Evolutionary conservation across 2,888 invertebrate genomes (phyloP).

Genomic region (Agelastica alni): DNA sequence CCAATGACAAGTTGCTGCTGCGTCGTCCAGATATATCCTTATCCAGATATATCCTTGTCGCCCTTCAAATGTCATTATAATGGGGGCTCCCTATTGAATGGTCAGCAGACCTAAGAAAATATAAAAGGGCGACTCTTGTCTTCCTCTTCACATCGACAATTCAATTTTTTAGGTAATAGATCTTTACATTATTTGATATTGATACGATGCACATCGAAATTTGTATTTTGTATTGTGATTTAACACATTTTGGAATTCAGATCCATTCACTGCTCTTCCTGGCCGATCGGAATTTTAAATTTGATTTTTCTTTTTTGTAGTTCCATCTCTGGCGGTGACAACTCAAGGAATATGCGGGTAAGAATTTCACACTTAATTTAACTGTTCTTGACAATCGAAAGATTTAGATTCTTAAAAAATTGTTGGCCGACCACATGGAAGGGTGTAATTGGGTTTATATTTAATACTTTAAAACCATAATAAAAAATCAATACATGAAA

Average conservation of each 20-base stretch:
- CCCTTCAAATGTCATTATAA: constrained; percentile 54
- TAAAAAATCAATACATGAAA: too few species aligned
- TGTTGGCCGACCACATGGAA: not conserved
- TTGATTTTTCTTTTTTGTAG: constrained; percentile 23
- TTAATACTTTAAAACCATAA: too few species aligned
- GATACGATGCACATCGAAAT: constrained; percentile 53
- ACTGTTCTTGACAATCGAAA: constrained; percentile 18
- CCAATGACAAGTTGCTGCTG: constrained; percentile 49
- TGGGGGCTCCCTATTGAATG: constrained; percentile 48
- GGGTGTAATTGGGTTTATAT: too few species aligned
- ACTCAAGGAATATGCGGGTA: constrained; percentile 16
- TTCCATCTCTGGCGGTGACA: constrained; percentile 20
- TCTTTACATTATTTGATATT: constrained; percentile 55
- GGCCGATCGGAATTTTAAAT: constrained; percentile 22
- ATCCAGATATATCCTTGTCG: constrained; percentile 47
- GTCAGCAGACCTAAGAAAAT: constrained; percentile 53
- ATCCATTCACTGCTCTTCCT: constrained; percentile 22
- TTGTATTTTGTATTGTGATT: constrained; percentile 40
- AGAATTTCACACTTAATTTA: constrained; percentile 22
- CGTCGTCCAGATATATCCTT: constrained; percentile 41
- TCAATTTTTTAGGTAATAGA: constrained; percentile 56
- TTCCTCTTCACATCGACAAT: constrained; percentile 47
- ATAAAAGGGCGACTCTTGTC: constrained; percentile 49
- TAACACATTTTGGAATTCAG: constrained; percentile 29
- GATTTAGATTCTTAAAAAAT: constrained; percentile 15